Base-by-base conservation (phyloP, 2,888 invertebrate genomes). In the Orchesella flavescens region DNA sequence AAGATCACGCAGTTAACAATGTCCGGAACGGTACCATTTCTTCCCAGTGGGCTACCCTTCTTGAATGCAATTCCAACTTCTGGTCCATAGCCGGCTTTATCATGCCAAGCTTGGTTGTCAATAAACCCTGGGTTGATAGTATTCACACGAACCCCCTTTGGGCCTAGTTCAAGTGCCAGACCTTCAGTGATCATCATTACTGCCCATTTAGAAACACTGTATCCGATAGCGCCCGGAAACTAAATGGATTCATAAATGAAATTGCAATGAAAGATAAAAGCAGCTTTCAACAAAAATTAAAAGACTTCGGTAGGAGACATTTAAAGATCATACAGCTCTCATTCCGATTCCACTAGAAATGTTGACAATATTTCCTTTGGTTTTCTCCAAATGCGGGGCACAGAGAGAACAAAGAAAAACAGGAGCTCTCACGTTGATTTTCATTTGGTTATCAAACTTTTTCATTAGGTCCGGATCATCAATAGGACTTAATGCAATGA, bases 331-430 rank as follows among this genome's bases (percentile, higher is more conserved):
- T 68, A 84, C 84, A 10, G 84, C 84, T 83, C 92, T 89, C 10
- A 92, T 89, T 17, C 92, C 92, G 87, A 91, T 91, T 43, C 93
- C 91, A 88, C 92, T 92, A 84, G 92, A 92, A 15, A 92, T 92
- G 88, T 92, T 93, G 53, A 92, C 92, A 79, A 91, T 89, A 46
- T 89, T 90, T 23, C 91, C 91, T 84, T 90, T 89, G 1, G 89
- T 85, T 72, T 89, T 74, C n/a, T 90, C 88, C 19, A 92, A 89
- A 87, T 91, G 89, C n/a, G 92, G 91, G 1, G 90, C 90, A 21
- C 91, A 90, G 80, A 92, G 87, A 90, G 83, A 80, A 46, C 57
- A 78, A 0, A 84, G 77, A n/a, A 81, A 3, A 0, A 74, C 69
- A 34, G 82, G 89, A 84, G 87, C 91, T 90, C 91, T 89, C 21